phyloP scores from a whole-genome alignment of 35 echinoderm and acorn worm species.

The Ophioderma brevispina region DNA sequence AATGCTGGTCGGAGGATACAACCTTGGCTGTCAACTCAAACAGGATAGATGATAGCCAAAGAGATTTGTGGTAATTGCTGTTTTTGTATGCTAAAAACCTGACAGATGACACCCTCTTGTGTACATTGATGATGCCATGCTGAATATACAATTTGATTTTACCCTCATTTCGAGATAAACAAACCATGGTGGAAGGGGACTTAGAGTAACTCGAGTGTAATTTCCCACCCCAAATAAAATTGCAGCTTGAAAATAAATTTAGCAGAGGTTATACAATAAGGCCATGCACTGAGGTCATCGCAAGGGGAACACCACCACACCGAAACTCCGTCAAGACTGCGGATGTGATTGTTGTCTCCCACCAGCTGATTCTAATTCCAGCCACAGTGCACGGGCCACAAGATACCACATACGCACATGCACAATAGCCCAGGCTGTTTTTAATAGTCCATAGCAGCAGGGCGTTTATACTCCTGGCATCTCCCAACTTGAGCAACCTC shows the following conservation, averaged over 20 bases:
- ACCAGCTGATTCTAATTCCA: not conserved
- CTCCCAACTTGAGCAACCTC: too few relatives aligned
- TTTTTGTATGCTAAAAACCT: not conserved
- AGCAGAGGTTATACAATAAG: not conserved
- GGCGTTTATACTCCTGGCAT: too few relatives aligned
- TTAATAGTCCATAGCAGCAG: too few relatives aligned
- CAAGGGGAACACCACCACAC: not conserved
- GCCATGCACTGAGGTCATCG: not conserved
- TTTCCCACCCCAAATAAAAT: not conserved
- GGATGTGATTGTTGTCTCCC: not conserved
- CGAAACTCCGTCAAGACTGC: not conserved
- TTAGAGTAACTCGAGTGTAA: not conserved
- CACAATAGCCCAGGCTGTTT: too few relatives aligned
- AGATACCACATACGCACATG: not conserved
- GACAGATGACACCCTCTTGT: not conserved
- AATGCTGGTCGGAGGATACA: not conserved
- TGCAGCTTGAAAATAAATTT: not conserved
- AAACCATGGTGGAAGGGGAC: not conserved
- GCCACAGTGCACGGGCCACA: not conserved
- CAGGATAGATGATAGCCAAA: not conserved
- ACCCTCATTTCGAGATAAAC: not conserved
- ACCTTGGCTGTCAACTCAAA: not conserved
- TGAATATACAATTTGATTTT: too few relatives aligned
- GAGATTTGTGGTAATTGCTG: not conserved
- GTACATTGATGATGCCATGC: not conserved